Base-by-base conservation (phyloP, 2,113 vertebrate species). In the Amblyopsis rosae region DNA sequence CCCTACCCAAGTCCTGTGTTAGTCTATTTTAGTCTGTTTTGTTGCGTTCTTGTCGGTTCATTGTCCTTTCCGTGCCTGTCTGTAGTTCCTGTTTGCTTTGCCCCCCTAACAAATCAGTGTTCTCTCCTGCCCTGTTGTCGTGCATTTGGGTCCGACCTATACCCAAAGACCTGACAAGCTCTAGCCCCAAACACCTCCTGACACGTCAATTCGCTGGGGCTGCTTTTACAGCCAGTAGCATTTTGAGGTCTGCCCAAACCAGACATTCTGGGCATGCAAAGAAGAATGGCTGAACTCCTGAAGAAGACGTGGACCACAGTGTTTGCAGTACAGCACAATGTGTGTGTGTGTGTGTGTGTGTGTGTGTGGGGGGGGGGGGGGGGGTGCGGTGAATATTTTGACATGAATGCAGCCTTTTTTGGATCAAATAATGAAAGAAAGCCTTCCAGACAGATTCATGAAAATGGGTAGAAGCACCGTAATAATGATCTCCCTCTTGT, bases 131-230 rank as follows among this genome's bases (percentile, higher is more conserved):
- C 32, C 59, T 33, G 19, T 19, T 19, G 19, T 19, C 19, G 19
- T 19, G 19, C 19, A 1, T 19, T 19, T 19, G 19, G 1, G 19
- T 50, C 54, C 57, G 54, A 67, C 65, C 57, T 35, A 58, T 41
- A 48, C 54, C 17, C 45, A 68, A 41, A 53, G 32, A 26, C 60
- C 53, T 55, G 45, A 10, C 5, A 12, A 60, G 33, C 51, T 66
- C 69, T 48, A 76, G 84, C 81, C 87, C 83, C 82, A 89, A 86
- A 86, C 87, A 88, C 82, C 88, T 90, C 83, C 80, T 84, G 82
- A 89, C 74, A 84, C 60, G 19, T 83, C 85, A 81, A 81, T 76
- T 83, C 77, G 59, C 68, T 56, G 69, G 64, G 80, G 69, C 67
- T 65, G 65, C 64, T 82, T 87, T 89, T 82, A 85, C 77, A 83